Evolutionary conservation across 1,140 invertebrate genomes (phyloP).

Genomic region (Bombus sibiricus): DNA sequence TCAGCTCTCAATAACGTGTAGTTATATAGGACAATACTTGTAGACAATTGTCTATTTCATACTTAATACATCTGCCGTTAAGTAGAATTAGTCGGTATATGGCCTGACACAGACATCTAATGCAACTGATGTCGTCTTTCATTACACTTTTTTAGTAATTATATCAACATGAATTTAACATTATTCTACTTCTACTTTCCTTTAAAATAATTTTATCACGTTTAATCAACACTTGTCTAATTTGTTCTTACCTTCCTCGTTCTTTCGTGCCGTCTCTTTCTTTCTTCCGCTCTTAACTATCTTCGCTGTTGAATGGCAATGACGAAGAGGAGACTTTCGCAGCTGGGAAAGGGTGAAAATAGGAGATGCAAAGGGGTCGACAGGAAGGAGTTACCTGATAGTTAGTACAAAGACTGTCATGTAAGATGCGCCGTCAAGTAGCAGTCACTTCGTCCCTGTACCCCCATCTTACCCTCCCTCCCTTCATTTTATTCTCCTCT

Average conservation of each 20-base stretch:
- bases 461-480: constrained; percentile 46
- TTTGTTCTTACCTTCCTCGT: constrained; percentile 6
- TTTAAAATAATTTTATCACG: neutral
- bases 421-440: constrained; percentile 72
- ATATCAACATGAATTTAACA: neutral
- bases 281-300: constrained; percentile 20
- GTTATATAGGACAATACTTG: neutral
- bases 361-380: constrained; percentile 68
- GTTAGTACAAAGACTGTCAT: constrained; percentile 77
- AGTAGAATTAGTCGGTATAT: neutral
- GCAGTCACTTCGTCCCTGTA: constrained; percentile 60
- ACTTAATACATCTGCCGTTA: neutral
- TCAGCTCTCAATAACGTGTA: no score
- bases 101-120: neutral
- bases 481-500: constrained; percentile 66
- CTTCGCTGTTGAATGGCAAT: constrained; percentile 13
- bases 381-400: constrained; percentile 76
- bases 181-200: neutral
- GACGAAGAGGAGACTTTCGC: constrained; percentile 47
- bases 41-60: neutral
- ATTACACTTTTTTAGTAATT: neutral
- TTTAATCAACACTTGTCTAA: neutral
- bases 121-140: no score
- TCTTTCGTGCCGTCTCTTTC: constrained; percentile 23
- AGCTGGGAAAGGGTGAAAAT: constrained; percentile 37